Base-by-base conservation (phyloP, 2,888 invertebrate genomes). In the Willowsia nigromaculata region DNA sequence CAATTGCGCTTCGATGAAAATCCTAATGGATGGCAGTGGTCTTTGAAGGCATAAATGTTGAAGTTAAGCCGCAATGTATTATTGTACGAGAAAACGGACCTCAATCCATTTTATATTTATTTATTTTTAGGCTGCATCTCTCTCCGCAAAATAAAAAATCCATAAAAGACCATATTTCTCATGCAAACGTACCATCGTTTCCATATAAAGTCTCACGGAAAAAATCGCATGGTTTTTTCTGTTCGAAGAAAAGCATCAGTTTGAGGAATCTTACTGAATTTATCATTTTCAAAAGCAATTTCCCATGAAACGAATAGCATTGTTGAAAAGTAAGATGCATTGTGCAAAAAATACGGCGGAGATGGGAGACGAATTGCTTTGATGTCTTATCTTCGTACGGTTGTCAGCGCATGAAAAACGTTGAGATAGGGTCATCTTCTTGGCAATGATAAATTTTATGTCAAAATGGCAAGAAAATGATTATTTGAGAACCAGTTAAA, bases 371-470 rank as follows among this genome's bases (percentile, higher is more conserved):
- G 65, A 65, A 65, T 65, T 65, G 65, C 65, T 65, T 65, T 15
- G 65, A 65, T 33, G 59, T 27, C 59, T 59, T 59, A 59, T 59
- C 59, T 59, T 59, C 7, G 6, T 25, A 27, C 5, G 27, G 59
- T 15, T n/a, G 65, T 65, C 65, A 33, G 33, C 65, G n/a, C 53
- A n/a, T n/a, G 33, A 33, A 65, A 65, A 65, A 33, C n/a, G n/a
- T 30, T 15, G 33, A 65, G 65, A 33, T 65, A 33, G 68, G 68
- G 50, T 53, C 83, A 68, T 83, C 71, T 37, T 30, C 13, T 65
- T 65, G 65, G 33, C 30, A 68, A 50, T 83, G 83, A 83, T 83
- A 83, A 83, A 83, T 83, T 56, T 27, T 82, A 37, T 83, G 83
- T 68, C 83, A 43, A 53, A 71, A 50, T 33, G 71, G 30, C 68